These are phyloP conservation scores for Danaus chrysippus DNA, from an alignment of 2,888 invertebrate species.

Conservation along the genomic window DNA sequence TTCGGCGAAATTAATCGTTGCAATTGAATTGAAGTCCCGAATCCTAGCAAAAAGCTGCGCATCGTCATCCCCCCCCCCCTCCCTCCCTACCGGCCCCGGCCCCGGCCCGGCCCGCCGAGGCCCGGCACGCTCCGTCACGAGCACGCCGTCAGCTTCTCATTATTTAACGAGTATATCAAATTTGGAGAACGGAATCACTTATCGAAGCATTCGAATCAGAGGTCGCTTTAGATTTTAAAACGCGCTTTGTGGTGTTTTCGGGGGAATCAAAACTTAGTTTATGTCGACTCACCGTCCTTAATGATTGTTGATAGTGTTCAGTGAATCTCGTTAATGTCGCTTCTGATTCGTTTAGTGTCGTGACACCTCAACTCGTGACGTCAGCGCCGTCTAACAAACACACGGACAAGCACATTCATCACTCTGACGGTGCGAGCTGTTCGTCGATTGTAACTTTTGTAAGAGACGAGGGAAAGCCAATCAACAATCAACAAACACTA, in stretches of 20 bases:
- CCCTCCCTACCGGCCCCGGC: slow-evolving; percentile 19
- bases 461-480: slow-evolving; percentile 12
- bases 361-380: not conserved
- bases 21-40: slow-evolving; percentile 20
- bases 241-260: slow-evolving; percentile 13
- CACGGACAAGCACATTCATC: not conserved
- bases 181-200: slow-evolving; percentile 2
- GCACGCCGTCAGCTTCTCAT: slow-evolving; percentile 9
- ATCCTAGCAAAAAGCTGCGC: slow-evolving; percentile 37
- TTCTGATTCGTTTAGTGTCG: slow-evolving; percentile 6
- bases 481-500: not conserved
- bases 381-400: not conserved
- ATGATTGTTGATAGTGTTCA: slow-evolving; percentile 33
- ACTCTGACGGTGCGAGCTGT: not conserved
- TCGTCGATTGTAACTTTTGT: not conserved
- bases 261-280: slow-evolving; percentile 12
- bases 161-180: slow-evolving; percentile 21
- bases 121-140: slow-evolving; percentile 14
- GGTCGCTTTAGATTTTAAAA: slow-evolving; percentile 7
- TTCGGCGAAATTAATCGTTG: slow-evolving; percentile 14
- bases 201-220: slow-evolving; percentile 14
- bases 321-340: slow-evolving; percentile 1
- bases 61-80: slow-evolving; percentile 29
- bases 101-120: not conserved
- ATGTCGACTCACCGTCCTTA: slow-evolving; percentile 46